Percentiles rank a stretch among this genome's conserved stretches.
Conservation (phyloP, 2,797 vertebrate genomes). For the Picus viridis region DNA sequence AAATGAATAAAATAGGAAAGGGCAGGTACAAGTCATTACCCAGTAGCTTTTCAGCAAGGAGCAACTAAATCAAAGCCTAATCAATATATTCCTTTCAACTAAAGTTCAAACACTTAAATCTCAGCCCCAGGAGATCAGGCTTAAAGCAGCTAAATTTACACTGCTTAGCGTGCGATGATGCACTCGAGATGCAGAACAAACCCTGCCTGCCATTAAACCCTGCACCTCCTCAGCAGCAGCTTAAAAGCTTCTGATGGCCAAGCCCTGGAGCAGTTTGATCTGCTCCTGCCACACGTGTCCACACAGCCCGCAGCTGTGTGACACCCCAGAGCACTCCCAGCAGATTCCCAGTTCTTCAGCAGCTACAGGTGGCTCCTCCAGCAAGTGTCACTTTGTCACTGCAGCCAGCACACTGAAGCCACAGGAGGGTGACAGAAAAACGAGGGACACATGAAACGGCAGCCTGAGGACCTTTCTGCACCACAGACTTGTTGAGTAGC, state of each 20-base stretch:
- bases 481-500: too few relatives aligned
- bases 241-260: conserved; percentile 43
- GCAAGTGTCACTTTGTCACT: accelerated
- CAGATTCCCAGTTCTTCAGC: neutral
- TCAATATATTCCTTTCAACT: conserved; percentile 70
- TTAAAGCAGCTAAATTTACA: conserved; percentile 62
- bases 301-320: neutral
- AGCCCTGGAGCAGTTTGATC: neutral
- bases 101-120: conserved; percentile 70
- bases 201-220: neutral
- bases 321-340: neutral
- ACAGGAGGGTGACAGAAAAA: too few relatives aligned
- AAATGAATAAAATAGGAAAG: conserved; percentile 34
- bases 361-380: accelerated
- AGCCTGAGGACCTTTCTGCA: too few relatives aligned
- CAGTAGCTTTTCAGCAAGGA: conserved; percentile 49
- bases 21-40: conserved; percentile 48
- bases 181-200: conserved; percentile 47
- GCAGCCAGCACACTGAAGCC: neutral
- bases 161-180: neutral
- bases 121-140: conserved; percentile 42
- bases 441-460: too few relatives aligned
- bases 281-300: neutral
- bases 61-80: conserved; percentile 63
- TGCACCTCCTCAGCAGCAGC: neutral